Evolutionary conservation across 2,888 invertebrate species (phyloP).

Genomic region (Trissoscelio sp.): DNA sequence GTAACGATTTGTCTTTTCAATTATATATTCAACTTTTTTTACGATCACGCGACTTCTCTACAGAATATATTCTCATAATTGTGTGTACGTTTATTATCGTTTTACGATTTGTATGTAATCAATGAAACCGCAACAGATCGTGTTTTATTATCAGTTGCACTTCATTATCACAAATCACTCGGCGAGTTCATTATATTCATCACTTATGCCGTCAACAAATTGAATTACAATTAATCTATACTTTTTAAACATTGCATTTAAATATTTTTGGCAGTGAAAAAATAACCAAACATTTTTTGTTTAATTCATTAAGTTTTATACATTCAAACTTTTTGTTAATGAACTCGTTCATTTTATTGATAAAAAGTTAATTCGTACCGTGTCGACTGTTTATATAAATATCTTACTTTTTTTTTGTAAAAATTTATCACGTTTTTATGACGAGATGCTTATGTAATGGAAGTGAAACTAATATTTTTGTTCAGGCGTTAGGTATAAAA

Average conservation of each 20-base stretch:
- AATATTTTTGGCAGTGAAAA: not conserved
- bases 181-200: constrained; percentile 26
- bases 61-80: constrained; percentile 37
- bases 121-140: constrained; percentile 28
- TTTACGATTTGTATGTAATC: constrained; percentile 31
- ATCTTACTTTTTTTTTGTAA: not conserved
- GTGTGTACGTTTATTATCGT: constrained; percentile 28
- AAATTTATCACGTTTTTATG: not conserved
- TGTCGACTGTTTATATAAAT: constrained; percentile 18
- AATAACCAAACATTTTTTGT: constrained; percentile 14
- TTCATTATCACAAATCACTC: constrained; percentile 28
- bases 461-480: not conserved
- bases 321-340: constrained; percentile 18
- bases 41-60: constrained; percentile 38
- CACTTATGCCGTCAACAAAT: not conserved
- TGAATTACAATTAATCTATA: not conserved
- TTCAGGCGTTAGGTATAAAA: too few relatives aligned
- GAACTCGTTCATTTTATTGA: constrained; percentile 2
- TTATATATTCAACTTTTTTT: constrained; percentile 53
- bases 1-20: constrained; percentile 22
- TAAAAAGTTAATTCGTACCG: constrained; percentile 14
- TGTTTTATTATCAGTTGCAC: constrained; percentile 42
- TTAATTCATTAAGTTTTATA: not conserved
- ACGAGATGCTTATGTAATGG: constrained; percentile 1
- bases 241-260: constrained; percentile 5